phyloP scores from a whole-genome alignment of 2,797 vertebrate species.

The Xerus rutilus region DNA sequence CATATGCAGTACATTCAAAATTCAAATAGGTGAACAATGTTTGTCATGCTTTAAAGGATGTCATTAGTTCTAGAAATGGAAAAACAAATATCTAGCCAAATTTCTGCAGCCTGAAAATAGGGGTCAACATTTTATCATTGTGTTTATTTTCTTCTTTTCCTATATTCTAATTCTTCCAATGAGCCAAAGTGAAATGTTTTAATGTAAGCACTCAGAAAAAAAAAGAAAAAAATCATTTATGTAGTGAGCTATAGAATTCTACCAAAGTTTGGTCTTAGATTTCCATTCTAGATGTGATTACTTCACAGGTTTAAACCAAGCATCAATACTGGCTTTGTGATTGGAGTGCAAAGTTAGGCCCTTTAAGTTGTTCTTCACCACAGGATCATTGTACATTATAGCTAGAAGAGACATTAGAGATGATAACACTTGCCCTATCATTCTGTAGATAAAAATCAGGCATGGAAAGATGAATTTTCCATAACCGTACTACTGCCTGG shows the following conservation, averaged over 20 bases:
- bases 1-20: slow-evolving; percentile 4
- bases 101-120: slow-evolving; percentile 28
- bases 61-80: slow-evolving; percentile 60
- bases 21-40: slow-evolving; percentile 37
- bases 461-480: neutral
- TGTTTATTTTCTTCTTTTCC: slow-evolving; percentile 8
- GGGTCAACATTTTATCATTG: neutral
- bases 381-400: neutral
- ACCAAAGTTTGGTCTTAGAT: neutral
- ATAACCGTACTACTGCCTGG: neutral
- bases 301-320: neutral
- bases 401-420: neutral
- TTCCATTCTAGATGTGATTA: neutral
- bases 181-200: neutral
- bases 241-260: neutral
- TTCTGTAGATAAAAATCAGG: neutral
- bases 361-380: neutral
- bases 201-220: neutral
- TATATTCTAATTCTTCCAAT: neutral
- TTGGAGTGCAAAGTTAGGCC: neutral
- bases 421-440: neutral
- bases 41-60: slow-evolving; percentile 23
- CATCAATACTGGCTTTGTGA: neutral
- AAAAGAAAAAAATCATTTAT: neutral
- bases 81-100: slow-evolving; percentile 29